These are phyloP conservation scores for Druceiella hillmani DNA, from an alignment of 2,888 invertebrate species.

Conservation along the genomic window DNA sequence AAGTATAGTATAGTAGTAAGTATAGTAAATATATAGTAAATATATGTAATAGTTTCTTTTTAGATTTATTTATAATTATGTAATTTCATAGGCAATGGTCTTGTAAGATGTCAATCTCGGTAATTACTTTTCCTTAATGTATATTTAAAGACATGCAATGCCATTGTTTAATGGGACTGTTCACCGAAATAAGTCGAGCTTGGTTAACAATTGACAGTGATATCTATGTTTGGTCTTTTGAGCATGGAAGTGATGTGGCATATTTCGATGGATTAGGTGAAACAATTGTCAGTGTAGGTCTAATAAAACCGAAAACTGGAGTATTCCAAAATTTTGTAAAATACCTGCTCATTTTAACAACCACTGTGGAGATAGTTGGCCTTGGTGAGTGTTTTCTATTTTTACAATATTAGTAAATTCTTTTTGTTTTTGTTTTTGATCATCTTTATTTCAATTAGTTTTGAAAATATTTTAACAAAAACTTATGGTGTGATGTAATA, in stretches of 20 bases:
- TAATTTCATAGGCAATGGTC: too few relatives aligned
- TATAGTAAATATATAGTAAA: too few relatives aligned
- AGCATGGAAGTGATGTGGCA: constrained; percentile 90
- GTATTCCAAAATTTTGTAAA: constrained; percentile 89
- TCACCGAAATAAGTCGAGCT: constrained; percentile 92
- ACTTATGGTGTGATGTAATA: too few relatives aligned
- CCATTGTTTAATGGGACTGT: constrained; percentile 95
- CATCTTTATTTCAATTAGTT: too few relatives aligned
- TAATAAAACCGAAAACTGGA: constrained; percentile 81
- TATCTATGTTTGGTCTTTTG: constrained; percentile 97
- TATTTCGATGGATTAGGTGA: constrained; percentile 95
- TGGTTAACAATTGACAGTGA: constrained; percentile 98
- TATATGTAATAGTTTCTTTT: too few relatives aligned
- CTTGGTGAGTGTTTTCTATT: constrained; percentile 74
- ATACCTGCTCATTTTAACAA: constrained; percentile 85
- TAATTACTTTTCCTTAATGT: constrained; percentile 28
- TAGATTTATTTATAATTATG: too few relatives aligned
- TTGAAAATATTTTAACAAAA: too few relatives aligned
- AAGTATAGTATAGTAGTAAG: too few relatives aligned
- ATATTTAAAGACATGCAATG: constrained; percentile 78
- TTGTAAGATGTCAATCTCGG: too few relatives aligned
- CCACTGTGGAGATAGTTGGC: constrained; percentile 90
- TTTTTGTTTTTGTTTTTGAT: too few relatives aligned
- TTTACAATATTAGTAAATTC: too few relatives aligned
- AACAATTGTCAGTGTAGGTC: constrained; percentile 88